Evolutionary conservation across 1,140 invertebrate genomes (phyloP).

Genomic region (Heliconius hewitsoni): DNA sequence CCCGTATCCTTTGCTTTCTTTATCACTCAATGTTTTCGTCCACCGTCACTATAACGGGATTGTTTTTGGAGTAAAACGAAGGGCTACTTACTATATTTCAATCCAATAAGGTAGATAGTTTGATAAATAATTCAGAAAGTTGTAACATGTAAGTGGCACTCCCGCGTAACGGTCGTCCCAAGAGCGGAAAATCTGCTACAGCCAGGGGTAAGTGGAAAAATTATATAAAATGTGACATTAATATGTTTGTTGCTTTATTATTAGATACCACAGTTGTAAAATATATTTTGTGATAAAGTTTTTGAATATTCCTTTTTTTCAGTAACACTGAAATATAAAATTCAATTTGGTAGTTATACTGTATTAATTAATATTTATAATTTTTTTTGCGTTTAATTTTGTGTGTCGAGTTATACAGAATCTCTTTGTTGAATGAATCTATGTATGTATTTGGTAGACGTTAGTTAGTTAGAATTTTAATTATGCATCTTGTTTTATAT

Average conservation of each 20-base stretch:
- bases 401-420: too few species aligned
- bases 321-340: too few species aligned
- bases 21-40: conserved; percentile 43
- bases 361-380: too few species aligned
- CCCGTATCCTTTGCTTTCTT: conserved; percentile 30
- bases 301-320: background rate
- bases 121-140: conserved; percentile 78
- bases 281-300: background rate
- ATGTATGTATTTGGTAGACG: too few species aligned
- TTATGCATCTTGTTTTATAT: too few species aligned
- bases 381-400: too few species aligned
- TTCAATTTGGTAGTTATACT: too few species aligned
- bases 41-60: conserved; percentile 47
- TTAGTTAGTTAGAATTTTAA: too few species aligned
- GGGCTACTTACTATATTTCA: conserved; percentile 62
- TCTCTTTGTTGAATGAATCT: too few species aligned
- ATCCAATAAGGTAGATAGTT: conserved; percentile 77
- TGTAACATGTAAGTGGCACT: conserved; percentile 77
- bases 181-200: conserved; percentile 59
- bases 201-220: conserved; percentile 56
- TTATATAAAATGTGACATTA: conserved; percentile 58
- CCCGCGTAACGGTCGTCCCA: conserved; percentile 64
- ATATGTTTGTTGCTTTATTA: conserved; percentile 47
- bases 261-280: background rate
- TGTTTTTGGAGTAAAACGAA: conserved; percentile 51